Evolutionary conservation across 23 tunicate genomes (phyloP).

Genomic region (Trididemnum miniatum): DNA sequence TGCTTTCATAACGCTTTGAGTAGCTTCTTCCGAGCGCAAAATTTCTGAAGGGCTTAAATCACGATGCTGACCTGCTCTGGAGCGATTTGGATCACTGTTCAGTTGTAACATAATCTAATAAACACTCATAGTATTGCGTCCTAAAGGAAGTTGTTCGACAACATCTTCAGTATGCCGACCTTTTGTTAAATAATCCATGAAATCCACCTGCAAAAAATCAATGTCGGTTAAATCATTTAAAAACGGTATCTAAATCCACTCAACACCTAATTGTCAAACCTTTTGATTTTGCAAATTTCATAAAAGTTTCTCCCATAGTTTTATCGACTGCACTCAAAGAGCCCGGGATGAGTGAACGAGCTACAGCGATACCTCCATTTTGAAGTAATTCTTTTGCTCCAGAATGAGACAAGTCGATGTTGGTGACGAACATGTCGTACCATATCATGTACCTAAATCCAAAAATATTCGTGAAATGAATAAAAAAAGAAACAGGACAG

Average conservation of each 20-base stretch:
- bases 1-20: not conserved
- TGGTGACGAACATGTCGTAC: not conserved
- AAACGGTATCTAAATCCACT: not conserved
- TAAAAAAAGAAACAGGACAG: too few relatives aligned
- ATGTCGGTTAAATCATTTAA: not conserved
- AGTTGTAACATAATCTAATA: not conserved
- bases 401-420: not conserved
- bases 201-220: not conserved
- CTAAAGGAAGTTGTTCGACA: not conserved
- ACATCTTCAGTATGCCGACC: not conserved
- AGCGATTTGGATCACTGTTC: not conserved
- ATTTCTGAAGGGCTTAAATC: not conserved
- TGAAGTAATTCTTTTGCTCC: not conserved
- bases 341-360: not conserved
- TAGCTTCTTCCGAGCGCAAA: not conserved
- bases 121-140: not conserved
- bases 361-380: constrained; percentile 8
- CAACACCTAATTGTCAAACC: too few relatives aligned
- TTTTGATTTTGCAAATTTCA: not conserved
- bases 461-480: too few relatives aligned
- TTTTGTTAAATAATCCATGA: not conserved
- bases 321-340: not conserved
- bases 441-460: not conserved
- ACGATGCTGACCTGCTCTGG: not conserved
- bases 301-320: constrained; percentile 13